A percentile compares a stretch with the other conserved stretches of the same genome.
Conservation (phyloP, 2,113 vertebrate species). For the Rhinolophus ferrumequinum region DNA sequence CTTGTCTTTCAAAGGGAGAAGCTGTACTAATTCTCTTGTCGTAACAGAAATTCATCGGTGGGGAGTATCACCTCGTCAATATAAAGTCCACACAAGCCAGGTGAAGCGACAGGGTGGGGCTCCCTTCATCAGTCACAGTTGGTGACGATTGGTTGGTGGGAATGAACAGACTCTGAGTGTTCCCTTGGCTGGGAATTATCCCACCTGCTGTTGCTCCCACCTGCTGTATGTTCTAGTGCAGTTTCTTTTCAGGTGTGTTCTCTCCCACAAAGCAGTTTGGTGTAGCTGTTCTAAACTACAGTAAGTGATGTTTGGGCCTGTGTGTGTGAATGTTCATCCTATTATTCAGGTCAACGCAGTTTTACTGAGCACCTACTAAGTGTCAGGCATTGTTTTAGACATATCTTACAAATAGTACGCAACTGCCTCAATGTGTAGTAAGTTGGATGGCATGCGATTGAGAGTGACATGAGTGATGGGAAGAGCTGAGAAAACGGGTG, state of each 20-base stretch:
- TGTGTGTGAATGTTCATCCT: background rate
- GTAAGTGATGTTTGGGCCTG: background rate
- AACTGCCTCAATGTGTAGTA: fast-evolving
- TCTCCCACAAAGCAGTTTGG: conserved; percentile 28
- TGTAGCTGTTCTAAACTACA: background rate
- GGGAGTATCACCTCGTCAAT: background rate
- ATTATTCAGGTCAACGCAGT: background rate
- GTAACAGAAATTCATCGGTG: background rate
- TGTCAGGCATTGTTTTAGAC: background rate
- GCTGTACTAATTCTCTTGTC: background rate
- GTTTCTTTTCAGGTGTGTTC: background rate
- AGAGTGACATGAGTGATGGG: background rate
- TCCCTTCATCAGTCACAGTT: background rate
- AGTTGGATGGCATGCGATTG: background rate
- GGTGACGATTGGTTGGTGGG: background rate
- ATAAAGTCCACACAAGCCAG: background rate
- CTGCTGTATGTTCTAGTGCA: background rate
- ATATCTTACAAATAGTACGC: background rate
- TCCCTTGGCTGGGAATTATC: background rate
- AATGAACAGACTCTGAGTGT: background rate
- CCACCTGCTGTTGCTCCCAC: background rate
- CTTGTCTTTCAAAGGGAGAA: background rate
- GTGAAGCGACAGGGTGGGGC: too few relatives aligned
- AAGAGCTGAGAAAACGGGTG: background rate
- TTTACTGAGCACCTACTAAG: background rate